Percentiles rank a stretch among this genome's conserved stretches.
These are phyloP conservation scores for Listrodromus nycthemerus DNA, from an alignment of 2,888 invertebrate species.

Conservation along the genomic window DNA sequence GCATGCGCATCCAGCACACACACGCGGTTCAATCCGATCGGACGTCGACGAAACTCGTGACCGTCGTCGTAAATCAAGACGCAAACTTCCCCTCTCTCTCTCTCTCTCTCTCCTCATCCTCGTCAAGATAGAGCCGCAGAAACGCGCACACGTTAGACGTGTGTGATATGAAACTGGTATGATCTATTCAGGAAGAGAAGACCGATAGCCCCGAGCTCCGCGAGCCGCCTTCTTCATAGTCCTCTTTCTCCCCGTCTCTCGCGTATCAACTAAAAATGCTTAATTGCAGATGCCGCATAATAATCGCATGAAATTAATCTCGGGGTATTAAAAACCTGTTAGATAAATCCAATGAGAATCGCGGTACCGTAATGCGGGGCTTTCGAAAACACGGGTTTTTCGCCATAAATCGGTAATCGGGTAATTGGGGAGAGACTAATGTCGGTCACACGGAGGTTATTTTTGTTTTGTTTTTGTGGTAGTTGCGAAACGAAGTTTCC, in stretches of 20 bases:
- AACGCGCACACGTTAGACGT: conserved; percentile 7
- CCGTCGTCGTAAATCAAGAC: conserved; percentile 67
- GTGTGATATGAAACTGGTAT: conserved; percentile 45
- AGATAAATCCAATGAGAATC: conserved; percentile 20
- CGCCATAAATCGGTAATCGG: too few species aligned
- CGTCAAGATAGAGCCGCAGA: not conserved
- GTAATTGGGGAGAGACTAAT: too few species aligned
- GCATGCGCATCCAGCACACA: conserved; percentile 29
- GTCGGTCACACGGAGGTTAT: too few species aligned
- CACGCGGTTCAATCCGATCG: conserved; percentile 61
- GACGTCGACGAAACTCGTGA: conserved; percentile 66
- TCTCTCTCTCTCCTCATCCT: conserved; percentile 36
- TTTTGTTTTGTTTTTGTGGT: too few species aligned
- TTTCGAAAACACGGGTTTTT: too few species aligned
- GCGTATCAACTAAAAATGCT: conserved; percentile 52
- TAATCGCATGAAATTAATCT: conserved; percentile 33
- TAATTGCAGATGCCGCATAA: conserved; percentile 47
- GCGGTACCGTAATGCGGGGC: not conserved
- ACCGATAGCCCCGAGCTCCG: conserved; percentile 50
- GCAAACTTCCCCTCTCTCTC: conserved; percentile 53
- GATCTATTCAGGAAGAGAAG: conserved; percentile 62
- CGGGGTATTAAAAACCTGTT: not conserved
- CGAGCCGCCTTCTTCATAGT: conserved; percentile 34
- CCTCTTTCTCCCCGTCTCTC: conserved; percentile 1
- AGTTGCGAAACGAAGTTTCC: too few species aligned